A percentile compares a stretch with the other conserved stretches of the same genome.
phyloP scores from a whole-genome alignment of 2,797 vertebrate genomes.

The Loriculus beryllinus region DNA sequence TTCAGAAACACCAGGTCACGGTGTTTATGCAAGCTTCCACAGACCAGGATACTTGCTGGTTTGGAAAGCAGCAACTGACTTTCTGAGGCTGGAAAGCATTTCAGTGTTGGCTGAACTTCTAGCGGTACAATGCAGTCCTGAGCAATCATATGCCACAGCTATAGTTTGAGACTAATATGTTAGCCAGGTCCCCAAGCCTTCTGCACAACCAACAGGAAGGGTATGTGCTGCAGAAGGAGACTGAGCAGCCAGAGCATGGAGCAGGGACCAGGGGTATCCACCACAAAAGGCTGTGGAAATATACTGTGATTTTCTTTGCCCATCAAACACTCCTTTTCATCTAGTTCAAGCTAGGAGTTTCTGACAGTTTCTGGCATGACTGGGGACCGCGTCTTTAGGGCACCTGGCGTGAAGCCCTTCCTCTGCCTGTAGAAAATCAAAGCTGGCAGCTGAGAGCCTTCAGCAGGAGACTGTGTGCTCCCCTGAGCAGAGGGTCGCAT shows the following conservation, averaged over 20 bases:
- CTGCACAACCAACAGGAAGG: not conserved
- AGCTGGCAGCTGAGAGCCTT: not conserved
- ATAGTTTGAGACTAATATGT: not conserved
- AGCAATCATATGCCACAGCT: not conserved
- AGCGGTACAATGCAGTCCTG: not conserved
- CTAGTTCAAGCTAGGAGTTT: not conserved
- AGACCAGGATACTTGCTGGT: not conserved
- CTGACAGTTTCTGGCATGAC: not conserved
- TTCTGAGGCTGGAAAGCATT: not conserved
- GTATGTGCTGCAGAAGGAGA: not conserved
- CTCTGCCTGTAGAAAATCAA: not conserved
- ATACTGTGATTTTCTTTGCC: not conserved
- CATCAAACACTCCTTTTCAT: not conserved
- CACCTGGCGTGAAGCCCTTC: accelerated
- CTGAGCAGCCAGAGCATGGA: accelerated
- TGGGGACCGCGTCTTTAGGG: not conserved
- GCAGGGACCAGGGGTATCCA: too few relatives aligned
- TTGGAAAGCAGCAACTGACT: not conserved
- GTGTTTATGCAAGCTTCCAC: not conserved
- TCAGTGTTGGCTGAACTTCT: not conserved
- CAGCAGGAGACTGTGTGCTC: not conserved
- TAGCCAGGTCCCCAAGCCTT: not conserved
- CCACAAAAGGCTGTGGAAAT: not conserved
- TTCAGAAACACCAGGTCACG: not conserved
- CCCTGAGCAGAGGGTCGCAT: accelerated